Evolutionary conservation across 2,797 vertebrate species (phyloP).

Genomic region (Paratrypauchen microcephalus): DNA sequence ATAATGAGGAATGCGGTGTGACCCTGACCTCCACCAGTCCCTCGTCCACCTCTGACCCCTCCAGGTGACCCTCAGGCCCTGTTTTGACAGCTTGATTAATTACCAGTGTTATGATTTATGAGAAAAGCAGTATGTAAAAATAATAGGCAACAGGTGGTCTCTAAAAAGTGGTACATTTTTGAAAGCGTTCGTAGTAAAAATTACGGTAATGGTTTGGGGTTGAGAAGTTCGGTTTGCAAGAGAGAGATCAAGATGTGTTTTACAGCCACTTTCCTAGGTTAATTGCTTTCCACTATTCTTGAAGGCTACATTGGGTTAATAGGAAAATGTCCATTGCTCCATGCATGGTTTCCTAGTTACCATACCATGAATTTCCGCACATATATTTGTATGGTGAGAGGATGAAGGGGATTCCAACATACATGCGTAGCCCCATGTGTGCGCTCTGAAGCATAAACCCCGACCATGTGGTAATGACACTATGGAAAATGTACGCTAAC

Average conservation of each 20-base stretch:
- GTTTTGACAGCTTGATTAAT: constrained; percentile 99
- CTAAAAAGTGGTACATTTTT: constrained; percentile 67
- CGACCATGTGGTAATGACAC: constrained; percentile 74
- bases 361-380: constrained; percentile 53
- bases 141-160: constrained; percentile 99
- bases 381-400: constrained; percentile 56
- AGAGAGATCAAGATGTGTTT: constrained; percentile 57
- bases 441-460: constrained; percentile 69
- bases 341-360: constrained; percentile 66
- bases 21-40: constrained; percentile 99
- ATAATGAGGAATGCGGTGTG: constrained; percentile 99
- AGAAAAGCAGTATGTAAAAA: constrained; percentile 99
- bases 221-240: constrained; percentile 33
- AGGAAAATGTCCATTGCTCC: constrained; percentile 68
- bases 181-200: constrained; percentile 60
- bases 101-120: constrained; percentile 99
- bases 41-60: constrained; percentile 92
- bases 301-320: constrained; percentile 69
- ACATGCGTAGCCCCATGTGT: constrained; percentile 73
- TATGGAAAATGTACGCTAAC: constrained; percentile 68
- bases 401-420: constrained; percentile 74
- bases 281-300: constrained; percentile 72
- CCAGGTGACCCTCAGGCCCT: constrained; percentile 91
- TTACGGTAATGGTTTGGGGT: constrained; percentile 56
- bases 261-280: constrained; percentile 62